Percentiles rank a stretch among this genome's conserved stretches.
Evolutionary conservation across 2,113 vertebrate genomes (phyloP).

Genomic region (Madoqua kirkii): DNA sequence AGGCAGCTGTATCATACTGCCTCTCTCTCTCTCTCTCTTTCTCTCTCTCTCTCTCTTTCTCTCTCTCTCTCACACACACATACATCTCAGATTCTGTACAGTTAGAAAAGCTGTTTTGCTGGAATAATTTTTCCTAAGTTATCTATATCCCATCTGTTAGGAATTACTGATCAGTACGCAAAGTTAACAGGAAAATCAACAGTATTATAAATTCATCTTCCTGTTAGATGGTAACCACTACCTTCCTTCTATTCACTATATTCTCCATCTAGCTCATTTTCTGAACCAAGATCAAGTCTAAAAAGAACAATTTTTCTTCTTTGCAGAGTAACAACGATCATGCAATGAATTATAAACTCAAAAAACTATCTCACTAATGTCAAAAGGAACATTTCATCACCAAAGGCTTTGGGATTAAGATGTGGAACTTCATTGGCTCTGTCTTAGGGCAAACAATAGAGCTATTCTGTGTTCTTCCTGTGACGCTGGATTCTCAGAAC

Average conservation of each 20-base stretch:
- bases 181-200: conserved; percentile 59
- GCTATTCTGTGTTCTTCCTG: conserved; percentile 43
- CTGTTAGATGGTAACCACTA: not conserved
- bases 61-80: no score
- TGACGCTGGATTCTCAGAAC: conserved; percentile 56
- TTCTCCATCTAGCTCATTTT: not conserved
- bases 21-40: not conserved
- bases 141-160: not conserved
- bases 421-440: conserved; percentile 40
- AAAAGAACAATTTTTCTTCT: not conserved
- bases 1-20: not conserved
- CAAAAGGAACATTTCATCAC: conserved; percentile 46
- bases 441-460: not conserved
- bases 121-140: not conserved
- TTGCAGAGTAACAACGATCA: not conserved
- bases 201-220: not conserved
- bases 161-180: conserved; percentile 64
- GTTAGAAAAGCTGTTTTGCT: conserved; percentile 11
- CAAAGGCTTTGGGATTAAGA: conserved; percentile 61
- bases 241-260: not conserved
- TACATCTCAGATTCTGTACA: not conserved
- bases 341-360: not conserved
- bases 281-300: not conserved
- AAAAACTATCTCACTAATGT: not conserved
- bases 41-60: no score